Evolutionary conservation across 2,888 invertebrate genomes (phyloP).

Genomic region (Panzeria rudis): DNA sequence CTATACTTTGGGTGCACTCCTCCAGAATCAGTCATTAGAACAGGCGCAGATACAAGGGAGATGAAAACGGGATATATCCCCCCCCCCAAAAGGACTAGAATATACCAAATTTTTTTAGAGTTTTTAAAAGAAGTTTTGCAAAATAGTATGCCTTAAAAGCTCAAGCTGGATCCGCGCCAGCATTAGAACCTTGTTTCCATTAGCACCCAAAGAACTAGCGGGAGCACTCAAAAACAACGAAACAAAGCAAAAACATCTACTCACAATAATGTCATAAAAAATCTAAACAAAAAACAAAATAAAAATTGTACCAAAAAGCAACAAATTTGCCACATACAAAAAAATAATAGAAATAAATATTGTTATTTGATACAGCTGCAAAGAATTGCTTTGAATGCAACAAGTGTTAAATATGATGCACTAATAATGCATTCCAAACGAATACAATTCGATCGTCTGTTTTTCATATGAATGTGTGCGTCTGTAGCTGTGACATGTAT

Average conservation of each 20-base stretch:
- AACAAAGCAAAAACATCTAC: background rate
- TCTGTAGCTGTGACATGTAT: conserved; percentile 1
- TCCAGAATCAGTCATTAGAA: too few species aligned
- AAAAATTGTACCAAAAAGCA: conserved; percentile 31
- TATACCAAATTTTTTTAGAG: too few species aligned
- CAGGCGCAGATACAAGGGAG: too few species aligned
- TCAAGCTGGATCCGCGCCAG: too few species aligned
- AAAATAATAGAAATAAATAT: conserved; percentile 15
- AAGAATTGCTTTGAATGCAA: conserved; percentile 50
- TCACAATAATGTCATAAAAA: background rate
- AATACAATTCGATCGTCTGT: background rate
- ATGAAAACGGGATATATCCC: too few species aligned
- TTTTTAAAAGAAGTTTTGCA: too few species aligned
- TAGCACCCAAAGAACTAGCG: too few species aligned
- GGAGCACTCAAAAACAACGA: background rate
- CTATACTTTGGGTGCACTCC: too few species aligned
- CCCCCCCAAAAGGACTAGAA: too few species aligned
- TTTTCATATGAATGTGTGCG: background rate
- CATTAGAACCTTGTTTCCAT: too few species aligned
- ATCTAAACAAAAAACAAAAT: background rate
- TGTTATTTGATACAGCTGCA: conserved; percentile 57
- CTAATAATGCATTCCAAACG: conserved; percentile 7
- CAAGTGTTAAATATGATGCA: conserved; percentile 53
- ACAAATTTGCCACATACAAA: conserved; percentile 1
- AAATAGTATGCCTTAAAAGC: too few species aligned